phyloP scores from a whole-genome alignment of 2,113 vertebrate species.

The Rhagologus leucostigma region DNA sequence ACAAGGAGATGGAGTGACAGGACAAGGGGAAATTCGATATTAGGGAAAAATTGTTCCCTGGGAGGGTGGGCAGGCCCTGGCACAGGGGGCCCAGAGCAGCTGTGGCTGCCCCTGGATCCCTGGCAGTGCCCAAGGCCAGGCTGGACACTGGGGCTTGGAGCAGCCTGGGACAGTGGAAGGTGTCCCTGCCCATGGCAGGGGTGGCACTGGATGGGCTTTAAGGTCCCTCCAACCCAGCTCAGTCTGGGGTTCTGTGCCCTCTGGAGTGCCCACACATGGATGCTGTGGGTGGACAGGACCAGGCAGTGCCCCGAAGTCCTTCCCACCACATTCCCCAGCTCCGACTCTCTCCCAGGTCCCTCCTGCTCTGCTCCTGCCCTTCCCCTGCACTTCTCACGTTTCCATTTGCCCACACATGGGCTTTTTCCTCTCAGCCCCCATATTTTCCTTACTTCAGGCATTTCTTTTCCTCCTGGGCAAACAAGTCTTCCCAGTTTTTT shows the following conservation, averaged over 20 bases:
- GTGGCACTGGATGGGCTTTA: accelerated
- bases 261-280: accelerated
- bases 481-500: not conserved
- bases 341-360: not conserved
- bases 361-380: not conserved
- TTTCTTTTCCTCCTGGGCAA: not conserved
- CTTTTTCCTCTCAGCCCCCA: not conserved
- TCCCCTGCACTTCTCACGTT: accelerated
- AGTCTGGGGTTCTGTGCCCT: not conserved
- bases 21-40: accelerated
- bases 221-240: not conserved
- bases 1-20: not conserved
- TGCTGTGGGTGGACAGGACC: not conserved
- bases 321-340: not conserved
- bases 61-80: not conserved
- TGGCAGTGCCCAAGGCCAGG: not conserved
- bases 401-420: not conserved
- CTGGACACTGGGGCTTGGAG: not conserved
- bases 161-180: not conserved
- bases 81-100: not conserved
- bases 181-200: not conserved
- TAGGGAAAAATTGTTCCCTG: not conserved
- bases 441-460: not conserved
- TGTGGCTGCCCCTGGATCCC: not conserved
- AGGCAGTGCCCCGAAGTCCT: not conserved